phyloP scores from a whole-genome alignment of 1,140 invertebrate species.

The Cydia splendana region DNA sequence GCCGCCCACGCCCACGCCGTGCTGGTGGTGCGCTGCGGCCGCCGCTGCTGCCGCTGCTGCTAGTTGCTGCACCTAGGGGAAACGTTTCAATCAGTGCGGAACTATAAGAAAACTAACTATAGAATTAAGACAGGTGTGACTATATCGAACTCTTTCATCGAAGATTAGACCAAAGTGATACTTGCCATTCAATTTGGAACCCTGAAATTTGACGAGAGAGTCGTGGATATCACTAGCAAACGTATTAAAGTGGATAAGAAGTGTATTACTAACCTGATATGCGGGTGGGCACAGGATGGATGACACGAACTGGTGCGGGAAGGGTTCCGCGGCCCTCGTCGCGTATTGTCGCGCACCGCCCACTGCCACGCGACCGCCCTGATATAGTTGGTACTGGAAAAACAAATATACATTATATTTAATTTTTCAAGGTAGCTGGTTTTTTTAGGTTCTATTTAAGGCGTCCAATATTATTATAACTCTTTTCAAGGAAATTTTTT shows the following conservation, averaged over 20 bases:
- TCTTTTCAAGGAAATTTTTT: too few species aligned
- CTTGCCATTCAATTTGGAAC: too few species aligned
- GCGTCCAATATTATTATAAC: too few species aligned
- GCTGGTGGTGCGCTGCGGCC: slow-evolving; percentile 68
- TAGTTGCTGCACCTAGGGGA: slow-evolving; percentile 91
- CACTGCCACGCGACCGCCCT: slow-evolving; percentile 86
- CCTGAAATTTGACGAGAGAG: too few species aligned
- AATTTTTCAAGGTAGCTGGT: too few species aligned
- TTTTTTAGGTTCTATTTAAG: too few species aligned
- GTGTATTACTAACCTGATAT: slow-evolving; percentile 85
- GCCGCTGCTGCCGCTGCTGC: slow-evolving; percentile 89
- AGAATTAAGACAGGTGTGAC: too few species aligned
- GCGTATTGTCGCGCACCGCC: slow-evolving; percentile 82
- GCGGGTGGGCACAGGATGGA: slow-evolving; percentile 93
- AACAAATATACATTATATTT: not conserved
- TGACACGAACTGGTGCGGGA: slow-evolving; percentile 93
- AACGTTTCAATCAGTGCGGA: not conserved
- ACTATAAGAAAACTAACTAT: too few species aligned
- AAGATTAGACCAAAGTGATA: too few species aligned
- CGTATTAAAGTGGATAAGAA: not conserved
- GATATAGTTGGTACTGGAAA: slow-evolving; percentile 92
- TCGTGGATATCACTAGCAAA: too few species aligned
- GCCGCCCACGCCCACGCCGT: slow-evolving; percentile 56
- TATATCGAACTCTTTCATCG: too few species aligned
- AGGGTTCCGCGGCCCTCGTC: slow-evolving; percentile 84